phyloP scores from a whole-genome alignment of 1,140 invertebrate genomes.

The Pachypsylla venusta region DNA sequence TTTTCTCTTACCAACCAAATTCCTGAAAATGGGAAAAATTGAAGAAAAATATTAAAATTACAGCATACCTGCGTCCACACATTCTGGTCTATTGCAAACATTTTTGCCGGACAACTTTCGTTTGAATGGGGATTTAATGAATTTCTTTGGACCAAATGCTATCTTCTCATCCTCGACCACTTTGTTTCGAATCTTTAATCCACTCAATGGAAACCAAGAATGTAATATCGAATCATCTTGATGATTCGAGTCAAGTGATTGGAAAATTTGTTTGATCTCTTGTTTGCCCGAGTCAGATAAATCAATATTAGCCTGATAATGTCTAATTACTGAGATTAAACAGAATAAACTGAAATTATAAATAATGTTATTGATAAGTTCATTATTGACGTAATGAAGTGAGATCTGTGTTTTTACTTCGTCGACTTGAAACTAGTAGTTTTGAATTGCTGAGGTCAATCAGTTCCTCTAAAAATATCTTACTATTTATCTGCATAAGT shows the following conservation, averaged over 20 bases:
- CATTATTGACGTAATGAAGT: too few relatives aligned
- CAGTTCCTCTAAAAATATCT: too few relatives aligned
- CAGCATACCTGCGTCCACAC: neutral
- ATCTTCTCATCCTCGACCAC: neutral
- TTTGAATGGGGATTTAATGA: neutral
- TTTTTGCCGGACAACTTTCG: neutral
- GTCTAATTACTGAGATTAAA: neutral
- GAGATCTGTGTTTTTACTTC: too few relatives aligned
- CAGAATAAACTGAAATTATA: neutral
- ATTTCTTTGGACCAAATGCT: neutral
- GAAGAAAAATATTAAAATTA: neutral
- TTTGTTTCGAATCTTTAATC: neutral
- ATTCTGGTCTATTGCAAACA: neutral
- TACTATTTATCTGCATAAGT: too few relatives aligned
- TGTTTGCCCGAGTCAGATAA: too few relatives aligned
- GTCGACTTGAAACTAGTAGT: too few relatives aligned
- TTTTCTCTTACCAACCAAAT: too few relatives aligned
- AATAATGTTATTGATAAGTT: too few relatives aligned
- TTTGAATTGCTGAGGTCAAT: too few relatives aligned
- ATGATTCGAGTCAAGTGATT: neutral
- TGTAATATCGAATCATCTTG: neutral
- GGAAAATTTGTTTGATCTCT: constrained; percentile 1
- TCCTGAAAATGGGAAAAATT: neutral
- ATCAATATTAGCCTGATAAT: neutral
- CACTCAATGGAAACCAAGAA: neutral